These are phyloP conservation scores for Selene dorsalis DNA, from an alignment of 2,797 vertebrate species.

Conservation along the genomic window DNA sequence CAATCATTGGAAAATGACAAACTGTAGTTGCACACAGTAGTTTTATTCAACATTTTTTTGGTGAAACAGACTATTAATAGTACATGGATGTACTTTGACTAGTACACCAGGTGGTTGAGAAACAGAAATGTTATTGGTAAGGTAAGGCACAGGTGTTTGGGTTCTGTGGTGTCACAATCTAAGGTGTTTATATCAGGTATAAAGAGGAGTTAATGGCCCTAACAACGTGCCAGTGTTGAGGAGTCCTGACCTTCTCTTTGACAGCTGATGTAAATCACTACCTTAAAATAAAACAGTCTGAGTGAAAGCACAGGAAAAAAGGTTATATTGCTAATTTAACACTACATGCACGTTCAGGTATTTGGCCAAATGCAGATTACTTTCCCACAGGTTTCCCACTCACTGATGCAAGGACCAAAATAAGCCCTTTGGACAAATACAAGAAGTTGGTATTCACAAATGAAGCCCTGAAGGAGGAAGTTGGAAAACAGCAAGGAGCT, in stretches of 20 bases:
- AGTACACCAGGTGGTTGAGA: no score
- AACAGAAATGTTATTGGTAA: neutral
- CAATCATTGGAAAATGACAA: neutral
- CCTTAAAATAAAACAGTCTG: neutral
- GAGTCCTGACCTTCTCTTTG: neutral
- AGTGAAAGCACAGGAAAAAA: neutral
- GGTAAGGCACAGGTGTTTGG: neutral
- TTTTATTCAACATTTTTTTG: neutral
- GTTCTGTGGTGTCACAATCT: neutral
- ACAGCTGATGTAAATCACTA: neutral
- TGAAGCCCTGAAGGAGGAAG: conserved; percentile 6
- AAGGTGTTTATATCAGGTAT: neutral
- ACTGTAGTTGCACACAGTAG: neutral
- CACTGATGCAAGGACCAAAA: conserved; percentile 18
- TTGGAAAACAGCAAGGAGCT: conserved; percentile 5
- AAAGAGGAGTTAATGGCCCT: neutral
- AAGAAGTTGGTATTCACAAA: conserved; percentile 18
- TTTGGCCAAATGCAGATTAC: neutral
- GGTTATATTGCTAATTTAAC: neutral
- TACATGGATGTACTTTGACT: neutral
- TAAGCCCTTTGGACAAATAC: conserved; percentile 7
- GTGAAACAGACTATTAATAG: neutral
- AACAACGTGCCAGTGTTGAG: conserved; percentile 1
- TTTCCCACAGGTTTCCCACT: neutral
- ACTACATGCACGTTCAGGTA: neutral